A percentile compares a stretch with the other conserved stretches of the same genome.
phyloP scores from a whole-genome alignment of 2,113 vertebrate species.

The Embiotoca jacksoni region DNA sequence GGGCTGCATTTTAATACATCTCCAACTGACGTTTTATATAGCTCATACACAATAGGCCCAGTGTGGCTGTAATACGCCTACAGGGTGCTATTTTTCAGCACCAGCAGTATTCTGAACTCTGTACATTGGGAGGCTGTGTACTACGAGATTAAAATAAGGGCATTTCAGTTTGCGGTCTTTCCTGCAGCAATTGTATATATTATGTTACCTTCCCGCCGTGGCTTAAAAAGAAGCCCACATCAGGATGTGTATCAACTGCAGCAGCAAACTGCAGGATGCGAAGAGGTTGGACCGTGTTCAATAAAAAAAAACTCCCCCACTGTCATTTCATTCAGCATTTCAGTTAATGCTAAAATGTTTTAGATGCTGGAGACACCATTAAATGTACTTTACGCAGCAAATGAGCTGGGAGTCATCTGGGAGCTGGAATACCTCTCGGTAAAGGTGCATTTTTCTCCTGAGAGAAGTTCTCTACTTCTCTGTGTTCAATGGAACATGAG shows the following conservation, averaged over 20 bases:
- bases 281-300: slow-evolving; percentile 19
- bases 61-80: slow-evolving; percentile 65
- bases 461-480: too few relatives aligned
- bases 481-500: too few relatives aligned
- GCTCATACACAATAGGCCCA: slow-evolving; percentile 63
- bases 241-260: slow-evolving; percentile 41
- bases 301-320: slow-evolving; percentile 19
- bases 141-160: slow-evolving; percentile 57
- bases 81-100: slow-evolving; percentile 63
- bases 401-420: neutral
- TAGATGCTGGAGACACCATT: neutral
- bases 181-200: slow-evolving; percentile 50
- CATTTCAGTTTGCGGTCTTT: slow-evolving; percentile 40
- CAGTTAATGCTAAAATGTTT: slow-evolving; percentile 24
- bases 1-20: slow-evolving; percentile 66
- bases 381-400: neutral
- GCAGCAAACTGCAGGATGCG: slow-evolving; percentile 27
- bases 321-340: slow-evolving; percentile 17
- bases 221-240: slow-evolving; percentile 21
- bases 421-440: neutral
- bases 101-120: slow-evolving; percentile 32
- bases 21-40: slow-evolving; percentile 62
- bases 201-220: slow-evolving; percentile 27
- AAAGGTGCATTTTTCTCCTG: neutral
- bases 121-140: slow-evolving; percentile 35